Evolutionary conservation across 1,140 invertebrate species (phyloP).

Genomic region (Drosophila chauvacae): DNA sequence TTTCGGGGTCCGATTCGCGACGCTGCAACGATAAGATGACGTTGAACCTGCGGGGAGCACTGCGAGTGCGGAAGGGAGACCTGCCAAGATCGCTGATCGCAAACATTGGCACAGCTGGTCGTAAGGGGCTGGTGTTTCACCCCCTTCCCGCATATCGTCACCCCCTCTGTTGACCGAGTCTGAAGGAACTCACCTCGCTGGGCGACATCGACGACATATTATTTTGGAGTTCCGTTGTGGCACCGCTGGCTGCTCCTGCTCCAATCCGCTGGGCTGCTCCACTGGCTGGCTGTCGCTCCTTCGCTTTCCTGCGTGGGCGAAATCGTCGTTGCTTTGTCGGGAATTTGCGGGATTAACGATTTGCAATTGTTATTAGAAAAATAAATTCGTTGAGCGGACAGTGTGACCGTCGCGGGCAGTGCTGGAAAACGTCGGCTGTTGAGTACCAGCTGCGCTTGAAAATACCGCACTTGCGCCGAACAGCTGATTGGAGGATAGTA

Average conservation of each 20-base stretch:
- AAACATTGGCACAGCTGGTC: conserved; percentile 72
- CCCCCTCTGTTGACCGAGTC: neutral
- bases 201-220: conserved; percentile 74
- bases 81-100: conserved; percentile 17
- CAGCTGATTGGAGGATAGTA: conserved; percentile 15
- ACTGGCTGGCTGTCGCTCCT: conserved; percentile 15
- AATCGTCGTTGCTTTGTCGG: conserved; percentile 6
- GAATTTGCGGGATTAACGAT: neutral
- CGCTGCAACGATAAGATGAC: conserved; percentile 55
- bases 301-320: neutral
- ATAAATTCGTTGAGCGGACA: conserved; percentile 36
- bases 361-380: conserved; percentile 46
- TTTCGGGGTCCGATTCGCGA: neutral
- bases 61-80: conserved; percentile 12
- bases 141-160: neutral
- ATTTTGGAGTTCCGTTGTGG: conserved; percentile 26
- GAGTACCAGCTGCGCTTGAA: conserved; percentile 5
- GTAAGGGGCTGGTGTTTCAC: conserved; percentile 1
- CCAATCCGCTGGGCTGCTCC: conserved; percentile 9
- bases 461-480: conserved; percentile 12
- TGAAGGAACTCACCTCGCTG: conserved; percentile 62
- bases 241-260: conserved; percentile 30
- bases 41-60: conserved; percentile 43
- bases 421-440: neutral
- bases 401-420: conserved; percentile 38